Base-by-base conservation (phyloP, 2,888 invertebrate species). In the Lepas anatifera region DNA sequence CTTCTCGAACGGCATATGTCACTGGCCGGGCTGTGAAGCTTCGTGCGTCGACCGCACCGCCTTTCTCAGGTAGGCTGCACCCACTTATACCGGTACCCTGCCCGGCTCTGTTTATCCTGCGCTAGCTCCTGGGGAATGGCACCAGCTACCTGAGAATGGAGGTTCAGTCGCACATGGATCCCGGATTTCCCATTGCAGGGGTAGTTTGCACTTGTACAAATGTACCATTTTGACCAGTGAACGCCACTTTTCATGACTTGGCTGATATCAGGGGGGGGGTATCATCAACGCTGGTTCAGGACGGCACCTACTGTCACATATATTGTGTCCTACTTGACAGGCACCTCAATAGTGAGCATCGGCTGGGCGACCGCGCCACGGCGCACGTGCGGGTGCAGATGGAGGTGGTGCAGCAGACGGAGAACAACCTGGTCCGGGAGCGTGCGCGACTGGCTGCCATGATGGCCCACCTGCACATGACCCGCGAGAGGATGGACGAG, bases 11-110 rank as follows among this genome's bases (percentile, higher is more conserved):
- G 95, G 95, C 13, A 90, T 96, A 64, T 98, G 98, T 84, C 92
- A 92, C 80, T 98, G 98, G 98, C 96, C 97, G 0, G 95, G 95
- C 72, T 98, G 98, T 82, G 97, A 97, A 83, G 88, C 89, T 68
- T 87, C 92, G 72, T 92, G 95, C 79, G 94, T 95, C 77, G 94
- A 95, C 80, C 88, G 91, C 76, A 86, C 89, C 78, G 86, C 90
- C 76, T 97, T 98, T 83, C 86, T 91, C 77, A 95, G 94, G 95
- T 95, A 83, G 88, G 88, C n/a, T n/a, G n/a, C n/a, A n/a, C n/a
- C n/a, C n/a, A n/a, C n/a, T n/a, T n/a, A n/a, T n/a, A n/a, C n/a
- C n/a, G n/a, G n/a, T n/a, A n/a, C n/a, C n/a, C n/a, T n/a, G n/a
- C n/a, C n/a, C n/a, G n/a, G n/a, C n/a, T n/a, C n/a, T n/a, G n/a